Conservation (phyloP, 2,113 vertebrate genomes). For the Porphyrio hochstetteri region DNA sequence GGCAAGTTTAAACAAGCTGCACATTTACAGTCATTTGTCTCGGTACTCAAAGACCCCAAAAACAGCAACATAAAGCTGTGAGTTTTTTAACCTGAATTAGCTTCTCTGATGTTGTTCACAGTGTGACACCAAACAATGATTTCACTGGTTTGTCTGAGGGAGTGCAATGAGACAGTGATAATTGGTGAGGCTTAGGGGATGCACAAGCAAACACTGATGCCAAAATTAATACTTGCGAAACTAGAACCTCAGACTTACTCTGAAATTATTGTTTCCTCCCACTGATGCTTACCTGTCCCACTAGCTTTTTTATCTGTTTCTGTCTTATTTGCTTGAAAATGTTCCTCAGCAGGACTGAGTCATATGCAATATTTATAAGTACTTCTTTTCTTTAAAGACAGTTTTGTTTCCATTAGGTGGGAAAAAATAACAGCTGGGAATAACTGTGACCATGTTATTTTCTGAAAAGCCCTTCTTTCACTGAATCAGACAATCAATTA, state of each 20-base stretch:
- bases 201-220: neutral
- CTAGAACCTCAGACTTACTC: neutral
- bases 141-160: neutral
- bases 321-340: constrained; percentile 8
- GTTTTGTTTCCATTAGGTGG: neutral
- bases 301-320: neutral
- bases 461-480: neutral
- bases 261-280: neutral
- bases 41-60: neutral
- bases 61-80: neutral
- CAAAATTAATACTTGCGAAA: constrained; percentile 12
- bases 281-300: neutral
- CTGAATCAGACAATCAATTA: constrained; percentile 19
- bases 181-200: neutral
- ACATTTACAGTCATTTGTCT: neutral
- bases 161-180: neutral
- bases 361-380: constrained; percentile 10
- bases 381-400: neutral
- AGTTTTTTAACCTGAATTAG: neutral
- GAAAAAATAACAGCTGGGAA: neutral
- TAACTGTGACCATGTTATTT: neutral
- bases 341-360: neutral
- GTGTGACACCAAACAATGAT: neutral
- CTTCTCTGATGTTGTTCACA: neutral
- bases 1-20: neutral